These are phyloP conservation scores for Lacerta viridis DNA, from an alignment of 2,797 vertebrate genomes.

Conservation along the genomic window DNA sequence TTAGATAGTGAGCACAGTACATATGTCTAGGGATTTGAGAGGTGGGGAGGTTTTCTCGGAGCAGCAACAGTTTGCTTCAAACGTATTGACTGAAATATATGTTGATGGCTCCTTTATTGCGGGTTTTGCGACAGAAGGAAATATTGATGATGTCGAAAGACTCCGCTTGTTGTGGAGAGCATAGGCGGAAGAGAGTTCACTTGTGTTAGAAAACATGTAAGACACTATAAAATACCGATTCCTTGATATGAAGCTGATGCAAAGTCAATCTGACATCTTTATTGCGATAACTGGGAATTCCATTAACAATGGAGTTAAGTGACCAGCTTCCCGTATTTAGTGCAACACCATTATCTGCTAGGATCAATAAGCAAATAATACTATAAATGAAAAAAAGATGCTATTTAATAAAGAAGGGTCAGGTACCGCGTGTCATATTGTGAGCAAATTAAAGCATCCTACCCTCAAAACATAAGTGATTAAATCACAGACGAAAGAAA, in stretches of 20 bases:
- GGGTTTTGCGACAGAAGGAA: conserved; percentile 44
- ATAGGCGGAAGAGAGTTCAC: conserved; percentile 28
- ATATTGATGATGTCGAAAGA: conserved; percentile 7
- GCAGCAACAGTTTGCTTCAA: conserved; percentile 42
- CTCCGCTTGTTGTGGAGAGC: conserved; percentile 11
- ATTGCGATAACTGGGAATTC: conserved; percentile 8
- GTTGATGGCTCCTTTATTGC: conserved; percentile 34
- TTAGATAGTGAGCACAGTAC: conserved; percentile 35
- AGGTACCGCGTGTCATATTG: conserved; percentile 21
- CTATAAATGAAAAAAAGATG: conserved; percentile 67
- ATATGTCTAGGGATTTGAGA: conserved; percentile 45
- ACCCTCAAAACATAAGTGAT: conserved; percentile 60
- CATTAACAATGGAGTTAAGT: conserved; percentile 49
- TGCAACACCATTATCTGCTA: conserved; percentile 50
- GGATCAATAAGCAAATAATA: conserved; percentile 65
- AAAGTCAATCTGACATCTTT: conserved; percentile 39
- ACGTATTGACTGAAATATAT: conserved; percentile 47
- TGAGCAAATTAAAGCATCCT: conserved; percentile 63
- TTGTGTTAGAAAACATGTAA: neutral
- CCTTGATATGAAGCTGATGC: conserved; percentile 16
- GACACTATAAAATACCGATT: conserved; percentile 20
- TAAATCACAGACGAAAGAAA: conserved; percentile 65
- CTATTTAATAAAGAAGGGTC: conserved; percentile 65
- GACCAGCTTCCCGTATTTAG: conserved; percentile 39
- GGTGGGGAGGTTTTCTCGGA: neutral